phyloP scores from a whole-genome alignment of 2,888 invertebrate species.

The Galerucella nymphaeae region DNA sequence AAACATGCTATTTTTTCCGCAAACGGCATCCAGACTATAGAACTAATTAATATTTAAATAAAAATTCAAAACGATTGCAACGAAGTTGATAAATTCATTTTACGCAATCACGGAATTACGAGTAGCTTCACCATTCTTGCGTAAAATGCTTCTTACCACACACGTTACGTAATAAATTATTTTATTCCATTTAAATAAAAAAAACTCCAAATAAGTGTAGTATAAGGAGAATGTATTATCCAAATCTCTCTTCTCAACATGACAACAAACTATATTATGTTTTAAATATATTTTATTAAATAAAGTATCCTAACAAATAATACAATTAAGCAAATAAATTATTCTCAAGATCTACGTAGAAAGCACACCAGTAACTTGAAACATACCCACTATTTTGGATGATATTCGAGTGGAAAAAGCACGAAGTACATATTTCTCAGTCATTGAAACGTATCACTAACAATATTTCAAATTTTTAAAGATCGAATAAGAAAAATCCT shows the following conservation, averaged over 20 bases:
- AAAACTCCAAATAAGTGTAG: no score
- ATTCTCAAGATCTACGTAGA: neutral
- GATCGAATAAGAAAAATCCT: conserved; percentile 60
- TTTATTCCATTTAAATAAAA: no score
- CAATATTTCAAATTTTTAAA: conserved; percentile 48
- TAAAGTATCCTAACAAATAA: neutral
- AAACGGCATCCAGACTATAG: no score
- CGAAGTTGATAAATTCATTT: no score
- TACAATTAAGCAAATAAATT: neutral
- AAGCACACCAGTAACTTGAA: conserved; percentile 6
- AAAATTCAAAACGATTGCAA: no score
- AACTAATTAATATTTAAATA: no score
- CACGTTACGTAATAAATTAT: no score
- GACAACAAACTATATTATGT: neutral
- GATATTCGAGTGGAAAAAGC: neutral
- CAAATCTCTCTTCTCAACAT: neutral
- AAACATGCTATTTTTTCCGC: no score
- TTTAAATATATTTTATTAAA: neutral
- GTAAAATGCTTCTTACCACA: no score
- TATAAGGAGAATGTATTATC: no score
- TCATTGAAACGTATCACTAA: conserved; percentile 14
- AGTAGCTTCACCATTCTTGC: no score
- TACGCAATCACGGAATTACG: no score
- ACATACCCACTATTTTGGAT: conserved; percentile 1
- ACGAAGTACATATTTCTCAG: conserved; percentile 23